These are phyloP conservation scores for Reticulitermes lucifugus DNA, from an alignment of 2,888 invertebrate species.

Conservation along the genomic window DNA sequence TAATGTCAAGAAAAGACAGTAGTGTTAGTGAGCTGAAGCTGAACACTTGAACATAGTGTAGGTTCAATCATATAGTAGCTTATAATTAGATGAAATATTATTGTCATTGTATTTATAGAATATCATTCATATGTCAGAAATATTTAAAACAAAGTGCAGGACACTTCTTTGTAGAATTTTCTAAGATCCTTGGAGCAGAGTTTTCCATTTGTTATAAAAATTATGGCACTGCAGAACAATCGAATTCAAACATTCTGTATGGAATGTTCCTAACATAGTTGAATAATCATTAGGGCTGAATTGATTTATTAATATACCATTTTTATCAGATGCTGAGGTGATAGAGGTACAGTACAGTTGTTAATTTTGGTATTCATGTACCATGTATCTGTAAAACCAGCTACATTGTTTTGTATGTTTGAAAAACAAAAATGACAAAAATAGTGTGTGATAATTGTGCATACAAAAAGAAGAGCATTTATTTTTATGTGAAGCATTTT, in stretches of 20 bases:
- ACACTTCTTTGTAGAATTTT: conserved; percentile 50
- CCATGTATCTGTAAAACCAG: conserved; percentile 8
- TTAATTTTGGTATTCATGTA: conserved; percentile 40
- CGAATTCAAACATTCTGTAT: conserved; percentile 31
- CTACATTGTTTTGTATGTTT: conserved; percentile 45
- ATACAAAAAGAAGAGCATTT: conserved; percentile 54
- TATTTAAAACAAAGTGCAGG: conserved; percentile 48
- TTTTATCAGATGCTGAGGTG: conserved; percentile 3
- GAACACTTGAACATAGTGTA: background rate
- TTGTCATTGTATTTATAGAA: conserved; percentile 42
- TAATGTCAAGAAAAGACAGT: conserved; percentile 47
- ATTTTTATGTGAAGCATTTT: conserved; percentile 56
- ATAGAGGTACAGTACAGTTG: conserved; percentile 11
- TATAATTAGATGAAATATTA: conserved; percentile 33
- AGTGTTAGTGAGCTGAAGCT: conserved; percentile 40
- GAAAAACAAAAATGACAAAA: conserved; percentile 37
- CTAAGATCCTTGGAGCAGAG: conserved; percentile 32
- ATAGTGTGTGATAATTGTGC: conserved; percentile 49
- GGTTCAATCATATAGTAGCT: conserved; percentile 28
- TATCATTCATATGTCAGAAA: conserved; percentile 32
- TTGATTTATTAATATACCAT: conserved; percentile 26
- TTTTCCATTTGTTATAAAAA: conserved; percentile 36
- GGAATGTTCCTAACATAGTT: conserved; percentile 32
- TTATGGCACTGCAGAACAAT: conserved; percentile 26
- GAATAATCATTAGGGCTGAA: conserved; percentile 5